Evolutionary conservation across 2,888 invertebrate genomes (phyloP), one percentile per base, ranked within the genome.

Genomic region (Cheilosia impressa): DNA sequence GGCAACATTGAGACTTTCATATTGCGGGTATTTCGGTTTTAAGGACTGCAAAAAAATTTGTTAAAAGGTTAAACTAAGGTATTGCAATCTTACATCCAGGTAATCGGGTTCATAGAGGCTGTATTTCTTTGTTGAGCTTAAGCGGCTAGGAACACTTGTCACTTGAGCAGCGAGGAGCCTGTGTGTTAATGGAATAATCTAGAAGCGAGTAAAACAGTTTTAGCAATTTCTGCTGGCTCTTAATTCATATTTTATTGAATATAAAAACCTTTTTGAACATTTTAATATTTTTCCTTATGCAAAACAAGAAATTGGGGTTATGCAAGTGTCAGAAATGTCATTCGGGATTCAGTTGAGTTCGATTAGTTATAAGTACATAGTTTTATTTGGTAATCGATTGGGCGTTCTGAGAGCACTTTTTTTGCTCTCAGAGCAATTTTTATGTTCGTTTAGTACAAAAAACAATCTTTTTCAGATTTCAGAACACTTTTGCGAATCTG

Each of bases 1-100:
- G 92, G 96, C 95, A 24, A 98, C 93, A 91, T 96, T 96, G 15
- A 98, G 90, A 15, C 94, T 93, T 83, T 96, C 95, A 91, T 96
- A 96, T 15, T 95, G 92, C 2, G 96, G 96, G 87, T 95, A 94
- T 91, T 95, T 95, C 0, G 96, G 92, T 81, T 92, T 91, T 0
- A 92, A 88, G 3, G 90, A 90, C 92, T 92, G 72, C 2, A 90
- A 66, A 60, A 43, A 31, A 41, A 66, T 62, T 66, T 50, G n/a
- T 43, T 10, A 5, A 19, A 41, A 6, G 13, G 41, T 52, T 34
- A 19, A 52, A 34, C n/a, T 24, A 1, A 13, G n/a, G 13, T 34
- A 2, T 13, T 1, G 0, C 13, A 15, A 68, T 92, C 93, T 93
- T 93, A 96, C 96, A 91, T 95, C 94, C 82, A 96, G 93, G 91